phyloP scores from a whole-genome alignment of 2,888 invertebrate species.

The Lomographa bimaculata region DNA sequence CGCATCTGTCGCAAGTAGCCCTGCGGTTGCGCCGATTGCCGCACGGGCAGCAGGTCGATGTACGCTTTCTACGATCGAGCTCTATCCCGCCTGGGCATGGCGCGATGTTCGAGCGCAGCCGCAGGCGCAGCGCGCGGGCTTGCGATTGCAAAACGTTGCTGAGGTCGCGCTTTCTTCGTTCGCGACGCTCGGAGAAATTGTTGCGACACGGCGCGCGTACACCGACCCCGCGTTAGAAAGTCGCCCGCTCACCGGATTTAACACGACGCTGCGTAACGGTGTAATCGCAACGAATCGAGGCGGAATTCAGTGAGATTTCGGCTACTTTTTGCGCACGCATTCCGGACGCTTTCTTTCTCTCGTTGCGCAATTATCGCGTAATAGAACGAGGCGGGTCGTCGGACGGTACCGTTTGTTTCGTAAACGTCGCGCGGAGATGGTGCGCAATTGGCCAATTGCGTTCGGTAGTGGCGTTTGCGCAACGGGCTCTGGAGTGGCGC shows the following conservation, averaged over 20 bases:
- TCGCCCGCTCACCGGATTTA: slow-evolving; percentile 82
- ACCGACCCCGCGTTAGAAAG: slow-evolving; percentile 83
- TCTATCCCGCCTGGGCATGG: slow-evolving; percentile 38
- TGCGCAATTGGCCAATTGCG: slow-evolving; percentile 70
- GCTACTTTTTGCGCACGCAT: slow-evolving; percentile 78
- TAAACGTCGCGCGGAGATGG: slow-evolving; percentile 55
- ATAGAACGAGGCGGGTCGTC: slow-evolving; percentile 65
- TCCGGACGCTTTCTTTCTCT: slow-evolving; percentile 81
- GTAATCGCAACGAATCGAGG: slow-evolving; percentile 78
- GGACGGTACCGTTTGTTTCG: slow-evolving; percentile 66
- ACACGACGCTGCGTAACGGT: slow-evolving; percentile 76
- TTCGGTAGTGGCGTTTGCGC: slow-evolving; percentile 63
- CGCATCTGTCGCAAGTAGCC: slow-evolving; percentile 55
- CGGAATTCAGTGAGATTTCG: slow-evolving; percentile 71
- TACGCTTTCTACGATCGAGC: slow-evolving; percentile 70
- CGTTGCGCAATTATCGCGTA: slow-evolving; percentile 75
- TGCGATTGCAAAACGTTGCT: slow-evolving; percentile 79
- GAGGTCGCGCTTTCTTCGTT: slow-evolving; percentile 84
- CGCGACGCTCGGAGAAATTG: slow-evolving; percentile 80
- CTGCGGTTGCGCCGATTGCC: slow-evolving; percentile 50
- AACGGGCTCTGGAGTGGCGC: slow-evolving; percentile 75
- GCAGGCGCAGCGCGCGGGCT: slow-evolving; percentile 40
- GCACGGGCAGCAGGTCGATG: slow-evolving; percentile 49
- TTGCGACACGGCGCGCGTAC: slow-evolving; percentile 79
- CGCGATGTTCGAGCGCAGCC: slow-evolving; percentile 46